Percentiles rank a stretch among this genome's conserved stretches.
These are phyloP conservation scores for Rhynchotus rufescens DNA, from an alignment of 2,797 vertebrate genomes.

Conservation along the genomic window DNA sequence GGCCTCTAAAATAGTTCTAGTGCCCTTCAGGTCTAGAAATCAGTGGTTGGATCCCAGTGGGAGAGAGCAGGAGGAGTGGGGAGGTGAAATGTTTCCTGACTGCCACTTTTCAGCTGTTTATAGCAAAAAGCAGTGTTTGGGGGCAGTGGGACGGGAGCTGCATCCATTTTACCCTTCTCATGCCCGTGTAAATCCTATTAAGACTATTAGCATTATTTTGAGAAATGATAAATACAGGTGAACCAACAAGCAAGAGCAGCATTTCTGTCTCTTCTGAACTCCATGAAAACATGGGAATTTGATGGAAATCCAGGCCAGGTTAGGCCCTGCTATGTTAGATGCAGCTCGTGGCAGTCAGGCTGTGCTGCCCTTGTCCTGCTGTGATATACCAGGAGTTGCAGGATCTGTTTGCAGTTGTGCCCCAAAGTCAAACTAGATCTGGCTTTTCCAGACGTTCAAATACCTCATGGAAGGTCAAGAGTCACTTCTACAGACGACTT, in stretches of 20 bases:
- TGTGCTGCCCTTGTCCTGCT: neutral
- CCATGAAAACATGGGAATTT: neutral
- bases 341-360: neutral
- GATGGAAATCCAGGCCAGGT: neutral
- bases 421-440: neutral
- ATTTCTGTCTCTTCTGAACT: neutral
- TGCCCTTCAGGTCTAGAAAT: neutral
- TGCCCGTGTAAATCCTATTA: neutral
- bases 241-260: neutral
- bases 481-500: neutral
- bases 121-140: neutral
- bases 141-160: too few relatives aligned
- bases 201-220: neutral
- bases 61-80: neutral
- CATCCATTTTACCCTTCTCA: neutral
- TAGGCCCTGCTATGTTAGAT: neutral
- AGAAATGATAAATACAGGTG: neutral
- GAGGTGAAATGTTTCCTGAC: neutral
- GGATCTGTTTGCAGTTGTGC: neutral
- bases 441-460: neutral
- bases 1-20: neutral
- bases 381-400: neutral
- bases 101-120: too few relatives aligned
- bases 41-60: neutral
- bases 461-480: neutral